Evolutionary conservation across 2,797 vertebrate genomes (phyloP), one percentile per base, ranked within the genome.

Genomic region (Myotis myotis): DNA sequence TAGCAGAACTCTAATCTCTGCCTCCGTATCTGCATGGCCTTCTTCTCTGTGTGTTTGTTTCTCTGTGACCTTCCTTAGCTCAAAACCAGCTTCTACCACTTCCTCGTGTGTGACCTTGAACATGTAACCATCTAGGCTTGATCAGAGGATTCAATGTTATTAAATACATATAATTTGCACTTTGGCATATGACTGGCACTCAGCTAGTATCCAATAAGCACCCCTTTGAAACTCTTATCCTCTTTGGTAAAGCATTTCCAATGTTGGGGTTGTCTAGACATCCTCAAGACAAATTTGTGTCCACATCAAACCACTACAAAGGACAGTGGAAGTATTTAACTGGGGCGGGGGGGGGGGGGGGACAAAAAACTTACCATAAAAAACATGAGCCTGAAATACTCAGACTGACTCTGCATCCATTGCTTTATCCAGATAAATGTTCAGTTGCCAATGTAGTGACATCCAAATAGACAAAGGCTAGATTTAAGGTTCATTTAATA

Each of bases 401-500:
- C 38, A 96, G 49, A 92, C 3, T 33, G 47, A 82, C 16, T 62
- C 41, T 28, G 22, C 53, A 88, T 49, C 55, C 72, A 83, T 74
- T 60, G 7, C 19, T 19, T 92, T 81, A 53, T n/a, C 62, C 30
- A 81, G 72, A 57, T 72, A 89, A 85, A 78, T 66, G 51, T 92
- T 83, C 78, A 41, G 7, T 55, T 70, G 51, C 22, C 70, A 86
- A 38, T 8, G 47, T 95, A 93, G 76, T 82, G 74, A n/a, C 64
- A 86, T 47, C 51, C 36, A 91, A 38, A 49, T 41, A 87, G 72
- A 93, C 53, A 92, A 64, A 91, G 66, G 23, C 60, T 94, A 28
- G 23, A 85, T 64, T 87, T 90, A 96, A 60, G 33, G 10, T 44
- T 82, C n/a, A 86, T 71, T 90, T 38, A 51, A 22, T 86, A 79